These are phyloP conservation scores for Lacerta bilineata DNA, from an alignment of 2,797 vertebrate species.

Conservation along the genomic window DNA sequence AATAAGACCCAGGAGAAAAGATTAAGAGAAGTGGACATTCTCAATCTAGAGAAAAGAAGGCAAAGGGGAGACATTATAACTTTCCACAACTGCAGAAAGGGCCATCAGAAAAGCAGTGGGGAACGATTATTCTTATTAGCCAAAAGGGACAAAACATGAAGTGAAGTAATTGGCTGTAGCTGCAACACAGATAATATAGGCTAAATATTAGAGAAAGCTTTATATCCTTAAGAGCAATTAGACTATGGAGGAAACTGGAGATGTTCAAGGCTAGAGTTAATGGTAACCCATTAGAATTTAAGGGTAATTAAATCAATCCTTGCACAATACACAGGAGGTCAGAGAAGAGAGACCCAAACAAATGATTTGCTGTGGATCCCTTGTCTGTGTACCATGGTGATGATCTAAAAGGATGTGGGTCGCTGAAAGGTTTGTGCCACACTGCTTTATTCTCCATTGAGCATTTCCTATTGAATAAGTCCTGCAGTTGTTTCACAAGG, in stretches of 20 bases:
- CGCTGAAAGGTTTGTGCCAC: slow-evolving; percentile 20
- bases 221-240: slow-evolving; percentile 36
- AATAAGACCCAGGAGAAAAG: slow-evolving; percentile 69
- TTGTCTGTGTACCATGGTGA: slow-evolving; percentile 44
- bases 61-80: slow-evolving; percentile 64
- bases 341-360: slow-evolving; percentile 13
- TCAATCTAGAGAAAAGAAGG: slow-evolving; percentile 66
- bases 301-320: slow-evolving; percentile 51
- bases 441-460: not conserved
- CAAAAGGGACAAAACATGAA: slow-evolving; percentile 70
- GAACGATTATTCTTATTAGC: slow-evolving; percentile 70
- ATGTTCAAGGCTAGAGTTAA: slow-evolving; percentile 41
- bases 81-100: slow-evolving; percentile 62
- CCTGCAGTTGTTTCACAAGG: slow-evolving; percentile 37
- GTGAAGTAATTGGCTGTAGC: slow-evolving; percentile 56
- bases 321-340: slow-evolving; percentile 15
- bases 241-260: slow-evolving; percentile 21
- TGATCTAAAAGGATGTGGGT: not conserved
- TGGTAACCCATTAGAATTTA: slow-evolving; percentile 41
- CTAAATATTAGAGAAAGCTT: slow-evolving; percentile 63
- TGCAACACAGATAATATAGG: slow-evolving; percentile 42
- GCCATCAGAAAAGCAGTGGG: slow-evolving; percentile 56
- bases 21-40: slow-evolving; percentile 63
- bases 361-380: slow-evolving; percentile 16
- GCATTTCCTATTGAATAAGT: slow-evolving; percentile 39